Evolutionary conservation across 2,113 vertebrate species (phyloP).

Genomic region (Callithrix jacchus): DNA sequence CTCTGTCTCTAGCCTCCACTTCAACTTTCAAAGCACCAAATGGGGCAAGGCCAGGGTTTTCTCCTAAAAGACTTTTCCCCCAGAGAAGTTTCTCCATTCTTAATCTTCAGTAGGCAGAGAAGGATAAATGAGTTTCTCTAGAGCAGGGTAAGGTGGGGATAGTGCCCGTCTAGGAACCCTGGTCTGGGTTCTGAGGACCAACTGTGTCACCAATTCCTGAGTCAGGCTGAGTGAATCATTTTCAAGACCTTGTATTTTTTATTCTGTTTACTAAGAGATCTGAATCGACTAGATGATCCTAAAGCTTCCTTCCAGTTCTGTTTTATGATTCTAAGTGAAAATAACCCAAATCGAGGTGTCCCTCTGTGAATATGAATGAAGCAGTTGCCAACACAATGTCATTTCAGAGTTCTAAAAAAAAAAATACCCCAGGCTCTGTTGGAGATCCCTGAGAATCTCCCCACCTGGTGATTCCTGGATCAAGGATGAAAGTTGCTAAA

Average conservation of each 20-base stretch:
- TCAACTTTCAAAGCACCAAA: not conserved
- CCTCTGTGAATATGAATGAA: not conserved
- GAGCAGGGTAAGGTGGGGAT: not conserved
- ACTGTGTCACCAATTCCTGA: not conserved
- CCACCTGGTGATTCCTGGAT: constrained; percentile 6
- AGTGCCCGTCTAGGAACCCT: not conserved
- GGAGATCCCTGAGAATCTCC: not conserved
- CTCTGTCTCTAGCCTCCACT: not conserved
- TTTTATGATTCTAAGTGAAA: not conserved
- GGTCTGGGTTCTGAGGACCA: not conserved
- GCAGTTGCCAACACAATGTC: not conserved
- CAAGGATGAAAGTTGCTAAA: not conserved
- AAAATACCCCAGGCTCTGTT: not conserved
- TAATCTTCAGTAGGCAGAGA: not conserved
- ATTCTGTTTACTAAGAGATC: not conserved
- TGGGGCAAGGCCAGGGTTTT: not conserved
- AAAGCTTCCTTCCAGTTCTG: not conserved
- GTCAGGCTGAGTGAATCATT: not conserved
- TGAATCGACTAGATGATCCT: not conserved
- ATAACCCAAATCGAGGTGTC: not conserved
- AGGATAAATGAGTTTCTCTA: not conserved
- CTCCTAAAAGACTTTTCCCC: not conserved
- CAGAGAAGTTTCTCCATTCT: not conserved
- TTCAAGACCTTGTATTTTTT: not conserved
- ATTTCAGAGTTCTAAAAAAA: not conserved